A percentile compares a stretch with the other conserved stretches of the same genome.
phyloP scores from a whole-genome alignment of 2,113 vertebrate species.

The Hemiprocne comata region DNA sequence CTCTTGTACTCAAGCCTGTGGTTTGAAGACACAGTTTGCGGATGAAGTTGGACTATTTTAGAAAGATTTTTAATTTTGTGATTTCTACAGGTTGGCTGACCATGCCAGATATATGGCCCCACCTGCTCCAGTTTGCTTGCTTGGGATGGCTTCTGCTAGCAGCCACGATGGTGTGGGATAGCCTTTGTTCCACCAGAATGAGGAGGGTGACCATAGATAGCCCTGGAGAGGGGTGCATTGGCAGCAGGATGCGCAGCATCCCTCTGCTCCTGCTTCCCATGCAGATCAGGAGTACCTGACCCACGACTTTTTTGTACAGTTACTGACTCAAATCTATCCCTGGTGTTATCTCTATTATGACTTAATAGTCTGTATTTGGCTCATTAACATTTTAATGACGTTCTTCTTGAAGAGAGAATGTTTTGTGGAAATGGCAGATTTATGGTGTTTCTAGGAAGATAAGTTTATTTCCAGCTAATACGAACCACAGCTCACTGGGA shows the following conservation, averaged over 20 bases:
- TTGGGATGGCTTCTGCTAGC: background rate
- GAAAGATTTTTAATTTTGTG: background rate
- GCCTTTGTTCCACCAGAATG: background rate
- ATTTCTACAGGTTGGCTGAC: background rate
- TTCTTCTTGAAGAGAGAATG: slow-evolving; percentile 24
- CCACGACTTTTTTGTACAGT: slow-evolving; percentile 7
- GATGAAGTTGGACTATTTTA: background rate
- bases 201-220: background rate
- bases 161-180: background rate
- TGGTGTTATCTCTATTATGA: background rate
- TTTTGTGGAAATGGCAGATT: slow-evolving; percentile 34
- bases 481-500: slow-evolving; percentile 2
- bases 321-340: slow-evolving; percentile 12
- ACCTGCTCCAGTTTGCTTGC: background rate
- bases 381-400: slow-evolving; percentile 32
- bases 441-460: slow-evolving; percentile 57
- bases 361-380: slow-evolving; percentile 27
- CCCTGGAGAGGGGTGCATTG: background rate
- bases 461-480: slow-evolving; percentile 50
- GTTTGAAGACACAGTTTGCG: background rate
- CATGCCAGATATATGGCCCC: background rate
- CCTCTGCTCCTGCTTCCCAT: background rate
- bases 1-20: background rate
- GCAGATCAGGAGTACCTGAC: background rate
- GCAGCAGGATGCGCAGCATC: background rate